phyloP scores from a whole-genome alignment of 2,797 vertebrate genomes.

The Anabacerthia variegaticeps region DNA sequence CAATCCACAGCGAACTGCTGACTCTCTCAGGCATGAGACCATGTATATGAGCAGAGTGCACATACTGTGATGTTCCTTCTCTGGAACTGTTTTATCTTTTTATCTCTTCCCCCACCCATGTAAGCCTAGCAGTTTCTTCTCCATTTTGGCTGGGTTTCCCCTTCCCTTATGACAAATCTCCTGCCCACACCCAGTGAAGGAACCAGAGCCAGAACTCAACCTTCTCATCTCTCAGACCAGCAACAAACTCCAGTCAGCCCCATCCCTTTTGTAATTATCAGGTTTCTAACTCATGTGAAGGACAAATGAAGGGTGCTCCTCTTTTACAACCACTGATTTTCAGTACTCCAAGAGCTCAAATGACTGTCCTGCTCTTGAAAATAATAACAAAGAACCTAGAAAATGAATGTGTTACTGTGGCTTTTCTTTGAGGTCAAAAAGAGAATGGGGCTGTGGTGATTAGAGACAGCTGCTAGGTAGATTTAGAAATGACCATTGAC shows the following conservation, averaged over 20 bases:
- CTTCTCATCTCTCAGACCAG: slow-evolving; percentile 63
- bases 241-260: slow-evolving; percentile 39
- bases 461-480: slow-evolving; percentile 30
- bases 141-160: neutral
- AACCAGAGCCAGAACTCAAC: slow-evolving; percentile 36
- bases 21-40: neutral
- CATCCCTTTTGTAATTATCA: slow-evolving; percentile 52
- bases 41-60: neutral
- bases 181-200: neutral
- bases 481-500: neutral
- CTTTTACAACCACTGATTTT: slow-evolving; percentile 47
- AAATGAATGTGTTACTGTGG: slow-evolving; percentile 16
- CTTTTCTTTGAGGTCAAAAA: slow-evolving; percentile 43
- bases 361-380: slow-evolving; percentile 41
- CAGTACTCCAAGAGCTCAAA: slow-evolving; percentile 28
- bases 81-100: slow-evolving; percentile 64
- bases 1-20: neutral
- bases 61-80: slow-evolving; percentile 52
- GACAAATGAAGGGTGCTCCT: slow-evolving; percentile 66
- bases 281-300: slow-evolving; percentile 60
- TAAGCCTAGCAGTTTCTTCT: slow-evolving; percentile 7
- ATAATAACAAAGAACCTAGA: slow-evolving; percentile 45
- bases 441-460: neutral
- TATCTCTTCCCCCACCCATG: neutral
- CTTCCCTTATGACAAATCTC: neutral